Percentiles rank a stretch among this genome's conserved stretches.
These are phyloP conservation scores for Sebastes cheni DNA, from an alignment of 2,797 vertebrate species.

Conservation along the genomic window DNA sequence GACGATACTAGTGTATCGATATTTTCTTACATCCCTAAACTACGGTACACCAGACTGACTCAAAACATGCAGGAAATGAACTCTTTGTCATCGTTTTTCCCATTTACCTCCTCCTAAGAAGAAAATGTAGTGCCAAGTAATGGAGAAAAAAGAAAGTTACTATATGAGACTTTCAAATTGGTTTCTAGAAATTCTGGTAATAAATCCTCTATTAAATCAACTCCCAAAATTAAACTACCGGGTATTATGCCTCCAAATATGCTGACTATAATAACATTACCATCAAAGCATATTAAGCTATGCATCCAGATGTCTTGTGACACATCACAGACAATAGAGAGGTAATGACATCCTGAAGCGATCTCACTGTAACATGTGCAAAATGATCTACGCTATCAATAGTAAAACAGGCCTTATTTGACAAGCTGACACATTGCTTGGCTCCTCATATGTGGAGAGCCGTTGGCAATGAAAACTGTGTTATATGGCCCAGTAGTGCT, in stretches of 20 bases:
- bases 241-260: slow-evolving; percentile 26
- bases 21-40: background rate
- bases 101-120: background rate
- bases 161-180: slow-evolving; percentile 49
- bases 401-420: slow-evolving; percentile 53
- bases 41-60: background rate
- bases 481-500: slow-evolving; percentile 82
- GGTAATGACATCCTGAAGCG: slow-evolving; percentile 55
- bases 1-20: too few species aligned
- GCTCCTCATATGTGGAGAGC: slow-evolving; percentile 68
- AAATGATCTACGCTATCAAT: slow-evolving; percentile 58
- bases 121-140: slow-evolving; percentile 18
- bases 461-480: slow-evolving; percentile 73
- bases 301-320: slow-evolving; percentile 48
- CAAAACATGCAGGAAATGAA: slow-evolving; percentile 31
- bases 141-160: slow-evolving; percentile 3
- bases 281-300: slow-evolving; percentile 38
- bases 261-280: slow-evolving; percentile 47
- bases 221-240: slow-evolving; percentile 41
- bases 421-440: slow-evolving; percentile 74
- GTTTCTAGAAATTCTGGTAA: slow-evolving; percentile 39
- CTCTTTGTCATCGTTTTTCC: slow-evolving; percentile 9
- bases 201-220: slow-evolving; percentile 56
- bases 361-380: slow-evolving; percentile 47
- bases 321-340: slow-evolving; percentile 45